A percentile compares a stretch with the other conserved stretches of the same genome.
Evolutionary conservation across 2,113 vertebrate genomes (phyloP).

Genomic region (Ursus arctos): DNA sequence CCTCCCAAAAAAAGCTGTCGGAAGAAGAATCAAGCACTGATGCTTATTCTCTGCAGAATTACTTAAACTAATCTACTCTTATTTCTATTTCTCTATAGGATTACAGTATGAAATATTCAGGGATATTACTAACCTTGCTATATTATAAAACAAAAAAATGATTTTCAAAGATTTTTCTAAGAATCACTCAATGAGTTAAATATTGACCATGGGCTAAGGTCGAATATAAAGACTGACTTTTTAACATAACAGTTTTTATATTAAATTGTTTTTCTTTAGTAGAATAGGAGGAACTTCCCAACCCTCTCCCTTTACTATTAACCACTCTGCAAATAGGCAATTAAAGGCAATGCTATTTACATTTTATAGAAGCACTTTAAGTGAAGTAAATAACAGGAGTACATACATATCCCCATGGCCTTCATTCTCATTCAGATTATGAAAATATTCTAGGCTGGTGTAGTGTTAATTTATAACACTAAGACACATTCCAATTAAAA

Average conservation of each 20-base stretch:
- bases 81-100: neutral
- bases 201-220: neutral
- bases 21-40: slow-evolving; percentile 6
- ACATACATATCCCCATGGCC: neutral
- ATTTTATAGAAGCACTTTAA: slow-evolving; percentile 16
- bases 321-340: neutral
- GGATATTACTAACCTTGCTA: slow-evolving; percentile 14
- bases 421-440: neutral
- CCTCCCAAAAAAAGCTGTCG: neutral
- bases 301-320: neutral
- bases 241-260: neutral
- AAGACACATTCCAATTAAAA: neutral
- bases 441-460: neutral
- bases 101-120: slow-evolving; percentile 21
- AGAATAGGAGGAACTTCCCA: neutral
- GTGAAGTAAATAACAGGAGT: neutral
- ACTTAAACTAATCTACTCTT: neutral
- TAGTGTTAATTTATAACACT: neutral
- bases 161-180: slow-evolving; percentile 17
- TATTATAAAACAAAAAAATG: neutral
- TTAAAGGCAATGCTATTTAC: neutral
- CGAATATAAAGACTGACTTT: neutral
- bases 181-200: slow-evolving; percentile 21
- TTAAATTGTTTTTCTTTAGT: neutral
- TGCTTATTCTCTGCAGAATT: slow-evolving; percentile 16